Base-by-base conservation (phyloP, 2,113 vertebrate genomes). In the Oreochromis spilurus region DNA sequence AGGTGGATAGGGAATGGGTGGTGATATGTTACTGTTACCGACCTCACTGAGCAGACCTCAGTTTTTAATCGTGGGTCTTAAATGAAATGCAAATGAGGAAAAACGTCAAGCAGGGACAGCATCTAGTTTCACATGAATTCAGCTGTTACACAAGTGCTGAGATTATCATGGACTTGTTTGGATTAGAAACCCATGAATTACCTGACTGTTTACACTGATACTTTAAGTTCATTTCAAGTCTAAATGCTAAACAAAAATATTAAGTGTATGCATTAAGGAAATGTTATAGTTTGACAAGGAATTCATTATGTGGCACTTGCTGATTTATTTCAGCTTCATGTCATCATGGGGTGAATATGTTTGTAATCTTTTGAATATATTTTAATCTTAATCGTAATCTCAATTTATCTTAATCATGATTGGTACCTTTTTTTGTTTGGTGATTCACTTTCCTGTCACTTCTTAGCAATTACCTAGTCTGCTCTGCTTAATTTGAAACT, bases 21-120 rank as follows among this genome's bases (percentile, higher is more conserved):
- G 16, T 72, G 84, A 88, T 57, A 85, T 65, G 87, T 85, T 86
- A 79, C 50, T 58, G 87, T 86, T 86, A 79, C 50, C 31, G 83
- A 79, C 58, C 58, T 62, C 58, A n/a, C 58, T 65, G 72, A 87
- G 38, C 52, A 58, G 77, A 19, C 21, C 29, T 84, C 10, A 3
- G 3, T 77, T 52, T 52, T 26, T 85, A 53, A 53, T 87, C 12
- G 58, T 58, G 43, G 40, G 13, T 54, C 24, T 85, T 58, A 8
- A 52, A 79, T 54, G 34, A 84, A 62, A 50, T 75, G 13, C 50
- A 84, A 43, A 77, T 7, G 6, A 45, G 48, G 3, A n/a, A 14
- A 53, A 57, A 43, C 8, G 5, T 38, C 2, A 11, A 65, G 55
- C 24, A 54, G 19, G 5, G 10, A 40, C 24, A 40, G 14, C 9